phyloP scores from a whole-genome alignment of 2,113 vertebrate genomes.

The Malurus elegans region DNA sequence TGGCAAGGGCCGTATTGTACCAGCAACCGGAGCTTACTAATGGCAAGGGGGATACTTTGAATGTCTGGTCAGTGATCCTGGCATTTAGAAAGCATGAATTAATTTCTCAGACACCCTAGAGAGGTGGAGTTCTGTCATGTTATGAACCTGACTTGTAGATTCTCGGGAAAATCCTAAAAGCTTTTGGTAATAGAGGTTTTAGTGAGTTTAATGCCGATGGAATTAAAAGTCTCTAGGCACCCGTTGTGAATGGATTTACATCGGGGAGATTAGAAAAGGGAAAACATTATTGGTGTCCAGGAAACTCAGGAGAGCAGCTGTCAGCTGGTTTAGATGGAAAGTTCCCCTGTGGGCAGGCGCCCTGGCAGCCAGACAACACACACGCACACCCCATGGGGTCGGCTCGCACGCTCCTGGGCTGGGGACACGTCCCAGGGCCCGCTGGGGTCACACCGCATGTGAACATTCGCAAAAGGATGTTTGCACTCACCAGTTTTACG shows the following conservation, averaged over 20 bases:
- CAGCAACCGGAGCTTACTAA: neutral
- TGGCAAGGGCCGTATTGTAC: neutral
- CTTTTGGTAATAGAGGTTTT: conserved; percentile 74
- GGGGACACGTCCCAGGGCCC: neutral
- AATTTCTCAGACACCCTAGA: conserved; percentile 56
- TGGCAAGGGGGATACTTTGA: neutral
- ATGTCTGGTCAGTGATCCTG: conserved; percentile 10
- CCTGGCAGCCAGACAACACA: neutral
- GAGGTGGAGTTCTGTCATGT: conserved; percentile 62
- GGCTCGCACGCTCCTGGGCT: fast-evolving
- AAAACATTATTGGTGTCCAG: conserved; percentile 64
- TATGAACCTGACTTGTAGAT: conserved; percentile 57
- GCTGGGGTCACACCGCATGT: fast-evolving
- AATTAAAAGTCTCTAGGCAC: conserved; percentile 72
- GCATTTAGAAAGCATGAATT: conserved; percentile 53
- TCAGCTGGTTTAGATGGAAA: conserved; percentile 28
- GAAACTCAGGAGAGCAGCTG: conserved; percentile 61
- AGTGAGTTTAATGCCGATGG: conserved; percentile 67
- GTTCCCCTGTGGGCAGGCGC: neutral
- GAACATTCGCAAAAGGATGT: neutral
- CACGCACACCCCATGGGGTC: fast-evolving
- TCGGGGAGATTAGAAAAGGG: conserved; percentile 66
- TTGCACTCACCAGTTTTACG: neutral
- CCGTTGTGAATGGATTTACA: conserved; percentile 67
- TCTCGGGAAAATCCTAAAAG: conserved; percentile 71